Evolutionary conservation across 2,113 vertebrate species (phyloP).

Genomic region (Plestiodon gilberti): DNA sequence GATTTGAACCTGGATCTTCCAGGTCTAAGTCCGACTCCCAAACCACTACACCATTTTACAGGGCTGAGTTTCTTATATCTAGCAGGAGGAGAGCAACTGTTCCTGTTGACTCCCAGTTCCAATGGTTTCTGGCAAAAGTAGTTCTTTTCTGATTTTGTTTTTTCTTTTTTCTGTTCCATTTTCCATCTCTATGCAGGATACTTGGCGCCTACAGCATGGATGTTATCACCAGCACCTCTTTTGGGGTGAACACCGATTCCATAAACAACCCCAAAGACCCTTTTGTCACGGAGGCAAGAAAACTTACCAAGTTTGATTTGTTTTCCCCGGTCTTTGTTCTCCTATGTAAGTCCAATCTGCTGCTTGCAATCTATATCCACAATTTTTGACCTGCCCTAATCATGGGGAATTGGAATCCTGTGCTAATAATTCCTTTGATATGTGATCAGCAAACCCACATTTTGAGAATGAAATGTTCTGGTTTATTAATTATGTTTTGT

Average conservation of each 20-base stretch:
- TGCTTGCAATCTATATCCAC: background rate
- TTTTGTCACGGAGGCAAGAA: conserved; percentile 73
- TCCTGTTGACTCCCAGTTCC: too few species aligned
- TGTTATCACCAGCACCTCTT: conserved; percentile 77
- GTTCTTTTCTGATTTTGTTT: background rate
- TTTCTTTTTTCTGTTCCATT: background rate
- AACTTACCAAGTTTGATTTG: conserved; percentile 66
- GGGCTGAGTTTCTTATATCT: too few species aligned
- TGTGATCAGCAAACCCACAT: background rate
- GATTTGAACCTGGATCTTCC: too few species aligned
- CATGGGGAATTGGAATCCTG: background rate
- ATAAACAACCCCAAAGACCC: conserved; percentile 71
- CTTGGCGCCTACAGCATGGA: conserved; percentile 84
- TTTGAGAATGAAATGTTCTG: background rate
- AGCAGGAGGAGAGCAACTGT: too few species aligned
- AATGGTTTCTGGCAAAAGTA: background rate
- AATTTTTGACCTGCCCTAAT: background rate
- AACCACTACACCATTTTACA: too few species aligned
- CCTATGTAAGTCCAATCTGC: conserved; percentile 65
- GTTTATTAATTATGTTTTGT: too few species aligned
- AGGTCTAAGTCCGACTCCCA: too few species aligned
- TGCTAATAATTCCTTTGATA: background rate
- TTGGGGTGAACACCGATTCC: conserved; percentile 79
- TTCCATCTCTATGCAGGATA: conserved; percentile 44
- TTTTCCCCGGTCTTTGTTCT: conserved; percentile 66